Percentiles rank a stretch among this genome's conserved stretches.
These are phyloP conservation scores for Channa maculata DNA, from an alignment of 2,113 vertebrate species.

Conservation along the genomic window DNA sequence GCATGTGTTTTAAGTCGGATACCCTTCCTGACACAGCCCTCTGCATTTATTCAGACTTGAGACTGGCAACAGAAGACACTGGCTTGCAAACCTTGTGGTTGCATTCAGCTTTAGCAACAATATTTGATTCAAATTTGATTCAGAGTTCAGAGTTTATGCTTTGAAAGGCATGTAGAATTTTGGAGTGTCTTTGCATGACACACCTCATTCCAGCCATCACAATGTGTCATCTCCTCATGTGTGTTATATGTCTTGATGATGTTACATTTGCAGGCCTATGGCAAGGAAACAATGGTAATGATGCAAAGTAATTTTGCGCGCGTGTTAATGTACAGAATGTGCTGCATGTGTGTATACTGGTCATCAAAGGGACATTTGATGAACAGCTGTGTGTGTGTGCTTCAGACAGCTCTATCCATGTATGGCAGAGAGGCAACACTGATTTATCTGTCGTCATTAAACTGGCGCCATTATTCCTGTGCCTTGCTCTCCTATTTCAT, in stretches of 20 bases:
- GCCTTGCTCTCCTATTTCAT: conserved; percentile 57
- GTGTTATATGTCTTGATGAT: background rate
- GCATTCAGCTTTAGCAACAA: background rate
- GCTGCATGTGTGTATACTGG: conserved; percentile 78
- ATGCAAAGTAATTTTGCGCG: conserved; percentile 56
- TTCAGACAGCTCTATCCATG: conserved; percentile 92
- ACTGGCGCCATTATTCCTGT: conserved; percentile 91
- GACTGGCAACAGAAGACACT: no score
- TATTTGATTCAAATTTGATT: background rate
- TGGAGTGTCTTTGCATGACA: background rate
- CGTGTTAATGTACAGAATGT: conserved; percentile 18
- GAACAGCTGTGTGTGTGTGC: conserved; percentile 74
- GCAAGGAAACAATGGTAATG: conserved; percentile 9
- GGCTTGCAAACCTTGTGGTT: background rate
- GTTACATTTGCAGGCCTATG: conserved; percentile 18
- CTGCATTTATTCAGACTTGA: no score
- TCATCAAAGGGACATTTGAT: conserved; percentile 93
- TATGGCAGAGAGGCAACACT: conserved; percentile 95
- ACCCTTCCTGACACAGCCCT: no score
- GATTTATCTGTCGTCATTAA: conserved; percentile 96
- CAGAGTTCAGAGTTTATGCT: background rate
- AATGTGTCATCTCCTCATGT: conserved; percentile 1
- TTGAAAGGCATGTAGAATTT: background rate
- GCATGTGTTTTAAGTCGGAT: no score
- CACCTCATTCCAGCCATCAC: background rate